phyloP scores from a whole-genome alignment of 2,113 vertebrate genomes.

The Onychostruthus taczanowskii region DNA sequence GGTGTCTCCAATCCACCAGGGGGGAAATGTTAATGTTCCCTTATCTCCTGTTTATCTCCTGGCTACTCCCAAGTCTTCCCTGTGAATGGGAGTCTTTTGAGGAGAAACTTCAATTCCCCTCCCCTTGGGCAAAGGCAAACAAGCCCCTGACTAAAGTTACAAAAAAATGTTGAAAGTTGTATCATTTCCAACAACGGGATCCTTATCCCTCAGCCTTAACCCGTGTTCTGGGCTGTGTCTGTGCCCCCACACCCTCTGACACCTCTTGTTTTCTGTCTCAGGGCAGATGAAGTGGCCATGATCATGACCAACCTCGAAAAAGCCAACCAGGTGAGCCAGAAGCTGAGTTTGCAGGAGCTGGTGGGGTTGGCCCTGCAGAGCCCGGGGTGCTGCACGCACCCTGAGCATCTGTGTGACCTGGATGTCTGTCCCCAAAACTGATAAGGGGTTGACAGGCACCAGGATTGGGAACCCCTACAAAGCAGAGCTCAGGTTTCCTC shows the following conservation, averaged over 20 bases:
- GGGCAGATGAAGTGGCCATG: conserved; percentile 88
- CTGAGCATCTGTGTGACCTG: accelerated
- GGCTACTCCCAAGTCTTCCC: neutral
- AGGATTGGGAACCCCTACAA: neutral
- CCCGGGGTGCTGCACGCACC: neutral
- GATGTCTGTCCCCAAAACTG: neutral
- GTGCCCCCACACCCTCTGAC: neutral
- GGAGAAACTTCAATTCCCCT: neutral
- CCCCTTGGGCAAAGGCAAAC: neutral
- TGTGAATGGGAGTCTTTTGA: neutral
- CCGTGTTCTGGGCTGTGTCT: neutral
- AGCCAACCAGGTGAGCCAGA: conserved; percentile 88
- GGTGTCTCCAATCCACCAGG: neutral
- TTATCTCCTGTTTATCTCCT: neutral
- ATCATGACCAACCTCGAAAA: conserved; percentile 94
- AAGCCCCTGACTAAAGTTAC: neutral
- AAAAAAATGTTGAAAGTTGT: neutral
- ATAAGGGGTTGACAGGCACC: accelerated
- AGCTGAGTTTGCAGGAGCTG: neutral
- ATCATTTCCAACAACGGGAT: accelerated
- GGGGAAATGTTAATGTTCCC: neutral
- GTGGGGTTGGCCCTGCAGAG: neutral
- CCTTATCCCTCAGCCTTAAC: neutral
- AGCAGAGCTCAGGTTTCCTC: neutral
- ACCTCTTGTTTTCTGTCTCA: conserved; percentile 64